Evolutionary conservation across 2,797 vertebrate genomes (phyloP), one percentile per base, ranked within the genome.

Genomic region (Tolypeutes matacus): DNA sequence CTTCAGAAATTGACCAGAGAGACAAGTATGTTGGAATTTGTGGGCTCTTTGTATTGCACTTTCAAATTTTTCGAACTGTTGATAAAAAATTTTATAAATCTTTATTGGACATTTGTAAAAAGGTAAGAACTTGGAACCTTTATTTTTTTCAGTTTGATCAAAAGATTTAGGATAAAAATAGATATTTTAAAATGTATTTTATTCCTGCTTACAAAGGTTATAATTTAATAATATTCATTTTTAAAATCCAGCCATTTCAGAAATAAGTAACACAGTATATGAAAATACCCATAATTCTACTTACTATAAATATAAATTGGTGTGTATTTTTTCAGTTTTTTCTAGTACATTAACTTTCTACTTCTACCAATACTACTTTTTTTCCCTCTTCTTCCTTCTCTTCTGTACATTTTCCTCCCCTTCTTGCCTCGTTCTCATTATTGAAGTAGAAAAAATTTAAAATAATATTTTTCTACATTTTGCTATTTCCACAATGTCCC

Each of bases 71-170:
- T 98, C 99, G 99, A 88, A 98, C 99, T 8, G 96, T 99, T 9
- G 99, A 99, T 98, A 99, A 99, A 98, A 99, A 99, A 97, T 98
- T 99, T 97, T 99, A 99, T 98, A 99, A 99, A 97, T 98, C 99
- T 2, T 98, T 99, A 77, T 97, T 99, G 86, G 99, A 99, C 81
- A 97, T 99, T 97, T 99, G 99, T 98, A 99, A 99, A 98, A 99
- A 99, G 99, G 99, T 99, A 95, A 98, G 83, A 95, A 46, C 49
- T 96, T 97, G 82, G 21, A 96, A 91, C 53, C 95, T 80, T 92
- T 46, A 23, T 84, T 93, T 92, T 92, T 96, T 97, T 95, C 83
- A 81, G 3, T 36, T 96, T 89, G 60, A 95, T 49, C 86, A 91
- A 90, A 65, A 86, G 31, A 65, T 67, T 96, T 89, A 85, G 27